Conservation (phyloP, 2,797 vertebrate genomes). For the Lepilemur ruficaudatus region DNA sequence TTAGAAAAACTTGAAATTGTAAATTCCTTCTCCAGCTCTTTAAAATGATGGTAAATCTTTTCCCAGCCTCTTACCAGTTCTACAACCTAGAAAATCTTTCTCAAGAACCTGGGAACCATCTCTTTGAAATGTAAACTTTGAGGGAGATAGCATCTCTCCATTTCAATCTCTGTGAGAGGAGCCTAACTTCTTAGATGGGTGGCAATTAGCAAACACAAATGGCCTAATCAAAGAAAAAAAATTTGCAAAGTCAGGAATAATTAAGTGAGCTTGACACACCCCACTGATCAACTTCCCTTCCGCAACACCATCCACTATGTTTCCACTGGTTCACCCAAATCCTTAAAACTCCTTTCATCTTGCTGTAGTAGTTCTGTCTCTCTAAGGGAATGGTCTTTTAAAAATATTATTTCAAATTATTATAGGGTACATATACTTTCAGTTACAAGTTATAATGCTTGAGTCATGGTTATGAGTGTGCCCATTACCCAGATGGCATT, state of each 20-base stretch:
- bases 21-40: neutral
- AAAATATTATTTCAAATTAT: neutral
- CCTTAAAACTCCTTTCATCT: neutral
- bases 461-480: no score
- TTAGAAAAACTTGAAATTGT: neutral
- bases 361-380: neutral
- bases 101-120: neutral
- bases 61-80: neutral
- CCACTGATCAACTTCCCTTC: neutral
- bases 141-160: neutral
- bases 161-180: neutral
- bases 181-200: neutral
- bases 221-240: neutral
- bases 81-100: neutral
- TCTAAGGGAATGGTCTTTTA: neutral
- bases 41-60: neutral
- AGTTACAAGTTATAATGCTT: no score
- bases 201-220: neutral
- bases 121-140: neutral
- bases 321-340: neutral
- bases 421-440: no score
- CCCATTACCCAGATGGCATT: no score
- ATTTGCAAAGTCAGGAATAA: neutral
- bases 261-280: neutral
- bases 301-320: neutral